Base-by-base conservation (phyloP, 2,888 invertebrate genomes). In the Eupelmus urozonus region DNA sequence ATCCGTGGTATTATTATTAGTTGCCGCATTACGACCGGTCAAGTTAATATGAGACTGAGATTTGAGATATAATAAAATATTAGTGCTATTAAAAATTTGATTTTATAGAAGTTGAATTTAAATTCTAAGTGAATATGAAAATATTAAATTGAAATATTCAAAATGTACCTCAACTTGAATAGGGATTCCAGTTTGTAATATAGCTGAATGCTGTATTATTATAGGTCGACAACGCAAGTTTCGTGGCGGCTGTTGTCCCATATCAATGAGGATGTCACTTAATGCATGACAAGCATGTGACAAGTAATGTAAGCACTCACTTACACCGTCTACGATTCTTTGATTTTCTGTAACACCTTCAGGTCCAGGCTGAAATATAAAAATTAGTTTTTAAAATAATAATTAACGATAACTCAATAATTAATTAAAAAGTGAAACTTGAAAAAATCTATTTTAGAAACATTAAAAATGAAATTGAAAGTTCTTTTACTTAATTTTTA, bases 281-380 rank as follows among this genome's bases (percentile, higher is more conserved):
- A 97, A 91, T 0, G 95, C 94, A 87, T 98, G 98, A 89, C 95
- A 96, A 1, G 96, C 95, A 87, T 98, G 98, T 1, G 96, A 94
- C 83, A 98, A 91, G 82, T 94, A 95, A 88, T 98, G 98, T 86
- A 97, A 91, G 27, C 95, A 92, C 88, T 96, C 95, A 0, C 95
- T 94, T 0, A 96, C 94, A 70, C 94, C 91, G 85, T 95, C 94
- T 81, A 94, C 93, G 53, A 94, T 90, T 16, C 93, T 92, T 88
- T 96, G 96, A 2, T 92, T 92, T 80, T 91, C 90, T 60, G 91
- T 90, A 3, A 90, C 90, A 0, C 82, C 78, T 23, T 92, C 91
- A 77, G 91, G 88, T 59, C 85, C 85, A 70, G 65, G 67, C 85
- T 85, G 51, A 18, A 71, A 2, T 42, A 62, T 42, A 66, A 49